Evolutionary conservation across 2,888 invertebrate genomes (phyloP), one percentile per base, ranked within the genome.

Genomic region (Cheilosia impressa): DNA sequence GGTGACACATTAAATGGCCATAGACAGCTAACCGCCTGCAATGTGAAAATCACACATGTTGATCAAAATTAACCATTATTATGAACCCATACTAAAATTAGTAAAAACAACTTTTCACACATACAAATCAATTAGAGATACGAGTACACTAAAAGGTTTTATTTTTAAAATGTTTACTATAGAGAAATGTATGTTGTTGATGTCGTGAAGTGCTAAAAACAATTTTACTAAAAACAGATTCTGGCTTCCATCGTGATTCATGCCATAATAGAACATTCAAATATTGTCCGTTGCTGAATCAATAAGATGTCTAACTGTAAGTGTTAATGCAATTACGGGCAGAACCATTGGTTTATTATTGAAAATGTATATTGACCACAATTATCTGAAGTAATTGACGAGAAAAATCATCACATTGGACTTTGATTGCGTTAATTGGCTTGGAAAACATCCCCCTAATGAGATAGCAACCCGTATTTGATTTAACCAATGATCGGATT

Each of bases 61-160:
- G 47, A 7, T 19, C 9, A 17, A 19, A 47, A 19, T n/a, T 47
- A 17, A 9, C 19, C 9, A 10, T 47, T 47, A 19, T 45, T 45
- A 45, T 47, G 17, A 17, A 47, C 19, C 17, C 47, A 13, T 38
- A 38, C 13, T 38, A 19, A 47, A 47, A 47, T 47, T 9, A 47
- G n/a, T 5, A 34, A 38, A 52, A 52, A 10, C 6, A 50, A 50
- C 17, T 6, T 6, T 13, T 66, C 24, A 17, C 53, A 66, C 24
- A 50, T 27, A 38, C 52, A 53, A 55, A 10, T 43, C 66, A 68
- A 68, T 68, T 68, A 68, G 66, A 43, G 55, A 19, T 31, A n/a
- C n/a, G n/a, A n/a, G n/a, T n/a, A 13, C 27, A 55, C 55, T 68
- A 68, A 68, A 55, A 43, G 55, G 27, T 68, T 55, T 19, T 43